Evolutionary conservation across 2,797 vertebrate species (phyloP).

Genomic region (Sarcophilus harrisii): DNA sequence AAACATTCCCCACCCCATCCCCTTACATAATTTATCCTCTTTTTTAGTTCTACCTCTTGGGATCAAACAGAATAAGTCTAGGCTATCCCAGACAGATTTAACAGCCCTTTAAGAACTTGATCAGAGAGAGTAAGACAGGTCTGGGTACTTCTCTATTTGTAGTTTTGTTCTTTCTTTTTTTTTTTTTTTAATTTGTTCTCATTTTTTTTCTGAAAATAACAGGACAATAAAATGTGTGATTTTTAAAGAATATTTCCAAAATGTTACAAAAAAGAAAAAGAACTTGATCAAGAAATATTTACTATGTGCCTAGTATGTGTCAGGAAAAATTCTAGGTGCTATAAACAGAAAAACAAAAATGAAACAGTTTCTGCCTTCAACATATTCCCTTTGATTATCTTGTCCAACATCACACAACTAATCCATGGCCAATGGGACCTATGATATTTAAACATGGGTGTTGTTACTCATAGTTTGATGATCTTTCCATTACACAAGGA

Average conservation of each 20-base stretch:
- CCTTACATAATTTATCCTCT: neutral
- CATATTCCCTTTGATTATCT: neutral
- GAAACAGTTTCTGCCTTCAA: neutral
- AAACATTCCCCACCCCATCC: no score
- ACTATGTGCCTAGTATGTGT: neutral
- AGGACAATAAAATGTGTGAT: conserved; percentile 84
- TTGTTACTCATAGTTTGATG: neutral
- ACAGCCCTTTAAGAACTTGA: neutral
- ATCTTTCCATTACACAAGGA: neutral
- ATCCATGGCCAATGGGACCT: neutral
- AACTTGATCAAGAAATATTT: neutral
- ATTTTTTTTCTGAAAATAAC: conserved; percentile 76
- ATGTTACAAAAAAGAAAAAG: neutral
- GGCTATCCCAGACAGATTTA: neutral
- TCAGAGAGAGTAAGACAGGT: conserved; percentile 64
- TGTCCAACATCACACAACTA: neutral
- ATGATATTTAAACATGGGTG: neutral
- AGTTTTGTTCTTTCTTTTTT: conserved; percentile 33
- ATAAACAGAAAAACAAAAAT: neutral
- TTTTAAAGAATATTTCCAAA: conserved; percentile 80
- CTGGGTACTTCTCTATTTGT: conserved; percentile 68
- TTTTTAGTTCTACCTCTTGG: neutral
- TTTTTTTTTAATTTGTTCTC: conserved; percentile 68
- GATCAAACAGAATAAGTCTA: neutral
- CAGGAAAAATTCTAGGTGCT: neutral